Evolutionary conservation across 2,888 invertebrate genomes (phyloP).

Genomic region (Parnassius orleans): DNA sequence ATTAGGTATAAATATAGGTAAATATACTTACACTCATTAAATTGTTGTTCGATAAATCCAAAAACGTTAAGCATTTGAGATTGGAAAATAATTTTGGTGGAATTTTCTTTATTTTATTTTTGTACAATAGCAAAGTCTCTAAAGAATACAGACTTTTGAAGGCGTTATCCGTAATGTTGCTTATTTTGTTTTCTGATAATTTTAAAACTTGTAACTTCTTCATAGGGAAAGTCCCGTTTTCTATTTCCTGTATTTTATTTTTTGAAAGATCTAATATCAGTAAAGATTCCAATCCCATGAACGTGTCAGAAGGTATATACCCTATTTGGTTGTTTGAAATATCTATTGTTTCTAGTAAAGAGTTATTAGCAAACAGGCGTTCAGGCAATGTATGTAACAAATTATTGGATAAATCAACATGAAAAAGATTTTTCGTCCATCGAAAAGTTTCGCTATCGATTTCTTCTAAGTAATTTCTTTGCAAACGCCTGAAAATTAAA

Average conservation of each 20-base stretch:
- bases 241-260: slow-evolving; percentile 83
- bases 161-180: slow-evolving; percentile 78
- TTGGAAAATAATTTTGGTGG: slow-evolving; percentile 70
- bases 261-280: slow-evolving; percentile 86
- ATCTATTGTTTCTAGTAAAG: slow-evolving; percentile 82
- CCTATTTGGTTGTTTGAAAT: slow-evolving; percentile 84
- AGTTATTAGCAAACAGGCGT: slow-evolving; percentile 80
- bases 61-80: slow-evolving; percentile 69
- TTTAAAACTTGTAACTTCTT: slow-evolving; percentile 82
- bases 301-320: slow-evolving; percentile 79
- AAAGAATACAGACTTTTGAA: slow-evolving; percentile 76
- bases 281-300: slow-evolving; percentile 79
- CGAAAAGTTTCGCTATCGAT: slow-evolving; percentile 80
- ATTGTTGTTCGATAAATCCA: slow-evolving; percentile 80
- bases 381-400: slow-evolving; percentile 79
- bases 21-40: slow-evolving; percentile 65
- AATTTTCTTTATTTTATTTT: slow-evolving; percentile 76
- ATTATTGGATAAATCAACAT: slow-evolving; percentile 86
- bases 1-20: background rate
- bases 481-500: slow-evolving; percentile 79
- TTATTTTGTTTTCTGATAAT: slow-evolving; percentile 85
- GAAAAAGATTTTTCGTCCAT: slow-evolving; percentile 82
- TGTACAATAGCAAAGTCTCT: slow-evolving; percentile 78
- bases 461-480: slow-evolving; percentile 84
- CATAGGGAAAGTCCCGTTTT: slow-evolving; percentile 81